Percentiles rank a stretch among this genome's conserved stretches.
Evolutionary conservation across 2,113 vertebrate genomes (phyloP).

Genomic region (Nesogale talazaci): DNA sequence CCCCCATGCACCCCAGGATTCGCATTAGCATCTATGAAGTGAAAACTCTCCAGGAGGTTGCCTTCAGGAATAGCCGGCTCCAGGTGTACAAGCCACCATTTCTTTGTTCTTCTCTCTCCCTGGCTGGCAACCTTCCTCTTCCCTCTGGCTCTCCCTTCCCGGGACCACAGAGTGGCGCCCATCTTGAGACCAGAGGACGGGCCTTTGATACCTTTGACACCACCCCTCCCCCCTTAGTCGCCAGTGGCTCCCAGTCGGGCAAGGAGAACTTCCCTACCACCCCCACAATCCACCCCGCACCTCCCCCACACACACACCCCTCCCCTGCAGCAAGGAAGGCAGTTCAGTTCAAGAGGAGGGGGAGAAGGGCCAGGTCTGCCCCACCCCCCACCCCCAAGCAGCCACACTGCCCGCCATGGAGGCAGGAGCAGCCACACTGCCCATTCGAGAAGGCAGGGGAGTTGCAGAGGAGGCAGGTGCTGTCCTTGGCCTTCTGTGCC

Average conservation of each 20-base stretch:
- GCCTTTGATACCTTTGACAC: not conserved
- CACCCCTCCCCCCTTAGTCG: too few relatives aligned
- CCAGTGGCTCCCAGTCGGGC: not conserved
- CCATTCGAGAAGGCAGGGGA: too few relatives aligned
- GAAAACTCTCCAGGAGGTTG: not conserved
- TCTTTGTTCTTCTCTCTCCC: not conserved
- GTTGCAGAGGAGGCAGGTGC: not conserved
- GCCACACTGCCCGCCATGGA: not conserved
- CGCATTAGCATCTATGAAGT: not conserved
- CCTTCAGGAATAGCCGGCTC: not conserved
- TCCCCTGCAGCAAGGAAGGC: not conserved
- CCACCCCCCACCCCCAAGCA: too few relatives aligned
- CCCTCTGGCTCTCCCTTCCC: not conserved
- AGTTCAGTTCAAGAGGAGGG: not conserved
- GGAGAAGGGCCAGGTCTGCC: not conserved
- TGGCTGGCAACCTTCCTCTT: not conserved
- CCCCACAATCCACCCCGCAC: too few relatives aligned
- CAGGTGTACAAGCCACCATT: not conserved
- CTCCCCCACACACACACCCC: too few relatives aligned
- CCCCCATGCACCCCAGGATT: not conserved
- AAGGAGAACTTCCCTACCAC: not conserved
- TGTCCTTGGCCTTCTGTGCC: rapidly evolving
- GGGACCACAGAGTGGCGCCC: not conserved
- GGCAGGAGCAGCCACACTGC: too few relatives aligned
- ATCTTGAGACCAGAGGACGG: not conserved